A percentile compares a stretch with the other conserved stretches of the same genome.
phyloP scores from a whole-genome alignment of 2,113 vertebrate genomes.

The Vireo altiloquus region DNA sequence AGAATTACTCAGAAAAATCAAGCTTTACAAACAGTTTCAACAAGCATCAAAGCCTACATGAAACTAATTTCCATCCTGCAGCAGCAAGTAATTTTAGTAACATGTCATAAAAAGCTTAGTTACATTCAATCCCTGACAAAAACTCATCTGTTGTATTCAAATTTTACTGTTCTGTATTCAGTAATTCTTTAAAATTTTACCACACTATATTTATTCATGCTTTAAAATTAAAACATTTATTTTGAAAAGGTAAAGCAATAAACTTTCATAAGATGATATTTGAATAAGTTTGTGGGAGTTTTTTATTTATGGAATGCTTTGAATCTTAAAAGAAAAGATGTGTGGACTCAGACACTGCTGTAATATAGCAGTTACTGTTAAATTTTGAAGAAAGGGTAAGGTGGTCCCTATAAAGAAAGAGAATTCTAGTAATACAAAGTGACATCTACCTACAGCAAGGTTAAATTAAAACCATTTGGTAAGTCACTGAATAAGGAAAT shows the following conservation, averaged over 20 bases:
- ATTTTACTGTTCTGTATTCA: background rate
- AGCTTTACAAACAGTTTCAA: background rate
- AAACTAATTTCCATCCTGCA: background rate
- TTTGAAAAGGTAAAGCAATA: background rate
- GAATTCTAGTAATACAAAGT: conserved; percentile 49
- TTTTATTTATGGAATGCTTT: background rate
- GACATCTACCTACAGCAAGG: conserved; percentile 41
- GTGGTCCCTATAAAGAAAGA: conserved; percentile 3
- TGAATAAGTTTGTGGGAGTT: accelerated
- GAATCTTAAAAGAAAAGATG: background rate
- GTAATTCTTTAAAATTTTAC: background rate
- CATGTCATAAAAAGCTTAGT: background rate
- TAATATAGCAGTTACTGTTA: background rate
- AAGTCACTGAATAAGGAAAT: conserved; percentile 54
- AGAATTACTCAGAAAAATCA: background rate
- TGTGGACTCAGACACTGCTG: background rate
- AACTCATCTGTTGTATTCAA: background rate
- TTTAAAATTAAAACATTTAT: background rate
- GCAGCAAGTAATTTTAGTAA: background rate
- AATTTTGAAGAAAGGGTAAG: conserved; percentile 6
- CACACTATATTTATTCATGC: accelerated
- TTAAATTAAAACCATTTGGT: conserved; percentile 64
- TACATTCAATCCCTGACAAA: background rate
- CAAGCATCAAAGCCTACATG: background rate
- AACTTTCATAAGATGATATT: background rate